Base-by-base conservation (phyloP, 2,888 invertebrate genomes). In the Amiota mariae region DNA sequence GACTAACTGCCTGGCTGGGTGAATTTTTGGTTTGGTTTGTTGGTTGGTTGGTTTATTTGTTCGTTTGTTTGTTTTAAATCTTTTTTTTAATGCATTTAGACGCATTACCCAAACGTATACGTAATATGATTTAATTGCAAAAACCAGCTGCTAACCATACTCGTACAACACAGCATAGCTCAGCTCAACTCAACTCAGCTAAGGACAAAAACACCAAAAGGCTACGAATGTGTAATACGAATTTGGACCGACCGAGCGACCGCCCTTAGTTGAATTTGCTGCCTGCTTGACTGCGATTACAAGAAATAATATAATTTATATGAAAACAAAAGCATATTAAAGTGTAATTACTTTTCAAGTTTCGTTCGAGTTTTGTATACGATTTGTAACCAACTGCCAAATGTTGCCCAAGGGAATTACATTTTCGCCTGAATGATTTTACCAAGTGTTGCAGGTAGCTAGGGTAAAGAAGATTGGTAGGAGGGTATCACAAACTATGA, bases 331-430 rank as follows among this genome's bases (percentile, higher is more conserved):
- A 15, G 13, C 64, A 18, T 64, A 64, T 64, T 64, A 64, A 64
- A 64, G 47, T 64, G 64, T 64, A 64, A 64, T 64, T 64, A 64
- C 46, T 64, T 64, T 63, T n/a, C 59, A 20, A 11, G 18, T 15
- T 54, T 54, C 15, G 54, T 54, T 15, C 15, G n/a, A 15, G 54
- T 54, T 8, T 54, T 13, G 13, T 18, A 18, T 59, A 18, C 15
- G 59, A 18, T 59, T 59, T 59, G 59, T 18, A 18, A 59, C 59
- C 59, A 64, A 64, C 64, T 66, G 66, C 66, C 66, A 48, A 66
- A 66, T 66, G 66, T 48, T 66, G 66, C 20, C 66, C 48, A 46
- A 66, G 66, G 48, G 66, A 66, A 66, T 66, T 66, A 48, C 49
- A 66, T 66, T 66, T 66, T n/a, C 11, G 59, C 59, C 59, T 59